Percentiles rank a stretch among this genome's conserved stretches.
phyloP scores from a whole-genome alignment of 2,888 invertebrate species.

The Erebia palarica region DNA sequence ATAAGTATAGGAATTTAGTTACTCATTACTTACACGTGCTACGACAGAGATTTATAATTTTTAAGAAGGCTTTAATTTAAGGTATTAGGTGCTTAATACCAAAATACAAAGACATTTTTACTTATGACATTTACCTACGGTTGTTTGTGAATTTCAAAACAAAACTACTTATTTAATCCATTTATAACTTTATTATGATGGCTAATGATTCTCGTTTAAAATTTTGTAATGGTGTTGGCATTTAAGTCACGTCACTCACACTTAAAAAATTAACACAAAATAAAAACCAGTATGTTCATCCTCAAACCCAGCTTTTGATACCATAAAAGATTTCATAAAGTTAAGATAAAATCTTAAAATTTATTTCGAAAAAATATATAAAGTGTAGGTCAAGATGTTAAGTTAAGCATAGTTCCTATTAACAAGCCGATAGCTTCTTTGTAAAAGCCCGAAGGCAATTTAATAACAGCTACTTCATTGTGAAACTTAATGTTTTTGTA shows the following conservation, averaged over 20 bases:
- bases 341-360: constrained; percentile 5
- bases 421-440: not conserved
- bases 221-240: constrained; percentile 13
- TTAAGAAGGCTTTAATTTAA: no score
- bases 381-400: not conserved
- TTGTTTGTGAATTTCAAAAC: not conserved
- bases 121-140: not conserved
- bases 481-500: not conserved
- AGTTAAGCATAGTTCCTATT: not conserved
- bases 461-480: not conserved
- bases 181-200: constrained; percentile 3
- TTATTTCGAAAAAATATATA: not conserved
- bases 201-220: constrained; percentile 3
- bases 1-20: no score
- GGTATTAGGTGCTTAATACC: no score
- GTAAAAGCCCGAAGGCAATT: not conserved
- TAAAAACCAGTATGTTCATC: constrained; percentile 4
- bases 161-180: not conserved
- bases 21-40: no score
- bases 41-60: no score
- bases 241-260: constrained; percentile 10
- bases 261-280: constrained; percentile 2
- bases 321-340: constrained; percentile 8
- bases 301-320: constrained; percentile 1
- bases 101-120: no score